Evolutionary conservation across 2,888 invertebrate species (phyloP), one percentile per base, ranked within the genome.

Genomic region (Vandiemenella viatica): DNA sequence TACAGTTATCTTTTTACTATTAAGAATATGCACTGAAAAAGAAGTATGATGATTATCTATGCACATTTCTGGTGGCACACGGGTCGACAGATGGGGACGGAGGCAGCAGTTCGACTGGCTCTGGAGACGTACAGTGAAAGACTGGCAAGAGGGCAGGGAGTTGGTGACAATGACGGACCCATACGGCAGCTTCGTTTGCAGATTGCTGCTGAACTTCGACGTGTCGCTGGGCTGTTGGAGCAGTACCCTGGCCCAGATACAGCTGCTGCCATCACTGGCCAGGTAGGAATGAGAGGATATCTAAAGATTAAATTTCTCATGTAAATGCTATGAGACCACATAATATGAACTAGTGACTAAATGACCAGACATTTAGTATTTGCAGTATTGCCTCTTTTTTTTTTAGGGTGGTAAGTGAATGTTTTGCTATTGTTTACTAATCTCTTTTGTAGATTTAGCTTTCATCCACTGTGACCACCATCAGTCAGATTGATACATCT

Each of bases 211-310:
- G 58, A 58, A 53, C 55, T 55, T 49, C 56, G 55, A 32, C 50
- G 54, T 18, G 51, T 59, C 8, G 56, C 57, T 19, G 58, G 58
- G 45, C 44, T 59, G 26, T 50, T 59, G 19, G 58, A 59, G 43
- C 51, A 53, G 16, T 42, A 51, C 42, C 53, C 53, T 10, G 40
- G 43, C 7, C 49, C 43, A 3, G 26, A 19, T 15, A 22, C 45
- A 18, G 44, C 45, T 15, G 46, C 51, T 19, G 32, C 23, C 42
- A 49, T 52, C 40, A 52, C 52, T 17, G 21, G 48, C 8, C 52
- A 50, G 51, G 52, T 51, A 17, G 20, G 20, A 23, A 13, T 23
- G 10, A 23, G 10, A 23, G 7, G 6, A 10, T 8, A 23, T 23
- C 26, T 10, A 23, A 23, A 23, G 10, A 23, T 10, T 23, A 23